Percentiles rank a stretch among this genome's conserved stretches.
Evolutionary conservation across 2,113 vertebrate species (phyloP).

Genomic region (Pseudopodoces humilis): DNA sequence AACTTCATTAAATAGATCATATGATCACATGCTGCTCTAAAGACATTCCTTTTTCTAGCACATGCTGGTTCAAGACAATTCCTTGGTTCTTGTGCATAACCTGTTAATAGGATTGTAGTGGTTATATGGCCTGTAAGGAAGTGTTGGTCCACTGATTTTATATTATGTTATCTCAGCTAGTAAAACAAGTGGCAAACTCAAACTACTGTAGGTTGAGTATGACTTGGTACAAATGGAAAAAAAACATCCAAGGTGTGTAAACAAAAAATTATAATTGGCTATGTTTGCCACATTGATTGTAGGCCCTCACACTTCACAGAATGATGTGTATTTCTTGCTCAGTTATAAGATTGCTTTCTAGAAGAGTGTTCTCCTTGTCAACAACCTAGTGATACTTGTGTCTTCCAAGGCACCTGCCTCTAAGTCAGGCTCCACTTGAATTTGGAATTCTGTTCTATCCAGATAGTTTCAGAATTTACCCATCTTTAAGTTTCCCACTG

Average conservation of each 20-base stretch:
- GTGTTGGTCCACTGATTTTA: neutral
- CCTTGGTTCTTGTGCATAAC: neutral
- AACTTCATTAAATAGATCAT: neutral
- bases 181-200: neutral
- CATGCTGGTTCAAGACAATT: neutral
- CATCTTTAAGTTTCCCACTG: neutral
- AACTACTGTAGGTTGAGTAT: neutral
- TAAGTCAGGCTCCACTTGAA: neutral
- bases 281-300: fast-evolving
- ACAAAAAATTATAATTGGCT: neutral
- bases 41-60: neutral
- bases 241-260: neutral
- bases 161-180: neutral
- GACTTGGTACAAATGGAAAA: neutral
- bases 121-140: neutral
- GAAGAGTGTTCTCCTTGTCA: neutral
- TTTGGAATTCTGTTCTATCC: neutral
- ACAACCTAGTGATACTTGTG: neutral
- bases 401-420: neutral
- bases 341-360: neutral
- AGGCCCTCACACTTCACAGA: neutral
- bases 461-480: neutral
- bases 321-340: fast-evolving
- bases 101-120: neutral
- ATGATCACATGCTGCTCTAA: neutral